Conservation (phyloP, 2,797 vertebrate species). For the Falco naumanni region DNA sequence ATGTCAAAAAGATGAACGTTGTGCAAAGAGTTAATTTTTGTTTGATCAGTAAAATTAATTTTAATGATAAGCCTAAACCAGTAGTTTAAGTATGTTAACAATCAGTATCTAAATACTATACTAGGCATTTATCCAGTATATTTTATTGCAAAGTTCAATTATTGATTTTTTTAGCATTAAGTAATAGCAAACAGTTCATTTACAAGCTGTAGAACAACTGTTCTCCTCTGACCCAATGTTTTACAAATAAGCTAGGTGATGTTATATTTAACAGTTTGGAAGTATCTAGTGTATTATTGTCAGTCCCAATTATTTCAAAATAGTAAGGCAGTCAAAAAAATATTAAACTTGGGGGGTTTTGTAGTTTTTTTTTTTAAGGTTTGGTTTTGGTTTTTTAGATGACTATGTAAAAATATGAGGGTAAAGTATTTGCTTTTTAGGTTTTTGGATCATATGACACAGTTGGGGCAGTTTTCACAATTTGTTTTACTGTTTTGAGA, state of each 20-base stretch:
- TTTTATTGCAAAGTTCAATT: neutral
- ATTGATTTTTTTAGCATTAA: neutral
- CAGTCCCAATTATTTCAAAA: neutral
- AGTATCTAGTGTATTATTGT: neutral
- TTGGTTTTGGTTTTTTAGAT: neutral
- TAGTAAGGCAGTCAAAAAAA: neutral
- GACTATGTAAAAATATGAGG: neutral
- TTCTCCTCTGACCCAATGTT: neutral
- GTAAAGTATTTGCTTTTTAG: neutral
- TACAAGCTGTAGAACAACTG: neutral
- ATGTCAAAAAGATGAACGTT: neutral
- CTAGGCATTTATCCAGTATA: neutral
- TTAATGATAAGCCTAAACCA: neutral
- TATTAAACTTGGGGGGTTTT: neutral
- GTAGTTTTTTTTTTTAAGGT: too few relatives aligned
- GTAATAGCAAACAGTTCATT: neutral
- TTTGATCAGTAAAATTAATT: neutral
- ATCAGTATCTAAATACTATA: neutral
- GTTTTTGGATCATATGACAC: neutral
- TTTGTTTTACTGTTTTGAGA: neutral
- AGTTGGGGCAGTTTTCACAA: neutral
- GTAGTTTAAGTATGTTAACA: neutral
- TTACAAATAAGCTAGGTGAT: neutral
- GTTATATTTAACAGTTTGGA: neutral
- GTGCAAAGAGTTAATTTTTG: neutral